A percentile compares a stretch with the other conserved stretches of the same genome.
These are phyloP conservation scores for Cromileptes altivelis DNA, from an alignment of 2,113 vertebrate species.

Conservation along the genomic window DNA sequence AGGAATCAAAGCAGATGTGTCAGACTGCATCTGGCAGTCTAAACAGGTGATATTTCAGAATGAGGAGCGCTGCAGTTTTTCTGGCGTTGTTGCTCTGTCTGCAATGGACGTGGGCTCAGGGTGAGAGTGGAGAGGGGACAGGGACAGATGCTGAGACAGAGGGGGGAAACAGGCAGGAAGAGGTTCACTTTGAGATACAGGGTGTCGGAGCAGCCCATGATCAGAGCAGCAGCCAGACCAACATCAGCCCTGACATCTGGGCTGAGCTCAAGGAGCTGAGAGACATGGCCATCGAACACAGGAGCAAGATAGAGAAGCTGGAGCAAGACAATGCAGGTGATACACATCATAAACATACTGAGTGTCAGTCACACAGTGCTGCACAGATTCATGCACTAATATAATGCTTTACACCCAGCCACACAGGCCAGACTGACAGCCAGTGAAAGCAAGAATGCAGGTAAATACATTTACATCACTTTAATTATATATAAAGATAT, in stretches of 20 bases:
- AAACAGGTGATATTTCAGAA: slow-evolving; percentile 14
- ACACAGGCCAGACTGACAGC: neutral
- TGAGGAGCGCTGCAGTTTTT: slow-evolving; percentile 4
- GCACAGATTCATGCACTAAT: neutral
- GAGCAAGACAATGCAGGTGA: slow-evolving; percentile 24
- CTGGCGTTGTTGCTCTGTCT: slow-evolving; percentile 28
- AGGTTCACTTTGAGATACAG: neutral
- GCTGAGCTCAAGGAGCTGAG: slow-evolving; percentile 37
- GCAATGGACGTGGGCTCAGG: slow-evolving; percentile 6
- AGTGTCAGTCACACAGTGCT: neutral
- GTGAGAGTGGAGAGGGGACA: neutral
- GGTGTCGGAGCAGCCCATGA: neutral
- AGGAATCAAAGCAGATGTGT: fast-evolving
- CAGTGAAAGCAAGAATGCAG: neutral
- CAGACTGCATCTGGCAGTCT: neutral
- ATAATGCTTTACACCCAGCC: neutral
- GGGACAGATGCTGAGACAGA: neutral
- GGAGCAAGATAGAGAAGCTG: slow-evolving; percentile 11
- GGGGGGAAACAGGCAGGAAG: neutral
- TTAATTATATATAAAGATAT: too few relatives aligned
- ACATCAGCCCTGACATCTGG: neutral
- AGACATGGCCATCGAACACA: slow-evolving; percentile 15
- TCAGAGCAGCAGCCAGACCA: neutral
- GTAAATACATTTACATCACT: neutral
- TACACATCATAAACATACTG: neutral